Evolutionary conservation across 2,888 invertebrate species (phyloP), one percentile per base, ranked within the genome.

Genomic region (Heliconius charithonia): DNA sequence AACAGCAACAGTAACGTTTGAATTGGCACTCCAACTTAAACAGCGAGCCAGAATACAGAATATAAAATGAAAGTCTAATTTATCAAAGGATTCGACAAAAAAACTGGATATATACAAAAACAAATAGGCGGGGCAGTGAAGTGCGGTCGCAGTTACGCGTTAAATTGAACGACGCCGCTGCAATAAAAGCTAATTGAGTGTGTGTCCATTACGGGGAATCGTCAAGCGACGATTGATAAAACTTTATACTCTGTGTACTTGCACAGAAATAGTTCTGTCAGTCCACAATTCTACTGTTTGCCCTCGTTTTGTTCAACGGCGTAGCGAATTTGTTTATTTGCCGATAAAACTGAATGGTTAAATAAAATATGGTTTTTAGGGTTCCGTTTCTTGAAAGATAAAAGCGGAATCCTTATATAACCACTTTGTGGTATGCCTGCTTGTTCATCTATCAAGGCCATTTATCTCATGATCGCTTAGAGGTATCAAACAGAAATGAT

Each of bases 101-200:
- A 85, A 84, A 83, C 87, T 87, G 86, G 87, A 88, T 87, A 90
- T 87, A 90, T 90, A 92, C 91, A 92, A 92, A 92, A 92, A 93
- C 90, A 93, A 92, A 92, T 91, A 92, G 90, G 87, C 88, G 45
- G 79, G 82, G 87, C 86, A 85, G 85, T 86, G 86, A 86, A 89
- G 88, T 89, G 91, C 88, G 93, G 91, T 88, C 88, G 89, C 89
- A 90, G 91, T 92, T 91, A 89, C 90, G 92, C 90, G 92, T 92
- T 90, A 93, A 92, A 93, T 93, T 93, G 93, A 93, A 92, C 92
- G 90, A 88, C 91, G 87, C 89, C 85, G 87, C 85, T 88, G 91
- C 90, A 88, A 92, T 93, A 92, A 93, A 93, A 92, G 88, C 90
- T 93, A 93, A 93, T 93, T 93, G 93, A 92, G 92, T 93, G 93